Percentiles rank a stretch among this genome's conserved stretches.
These are phyloP conservation scores for Halcyon senegalensis DNA, from an alignment of 2,113 vertebrate genomes.

Conservation along the genomic window DNA sequence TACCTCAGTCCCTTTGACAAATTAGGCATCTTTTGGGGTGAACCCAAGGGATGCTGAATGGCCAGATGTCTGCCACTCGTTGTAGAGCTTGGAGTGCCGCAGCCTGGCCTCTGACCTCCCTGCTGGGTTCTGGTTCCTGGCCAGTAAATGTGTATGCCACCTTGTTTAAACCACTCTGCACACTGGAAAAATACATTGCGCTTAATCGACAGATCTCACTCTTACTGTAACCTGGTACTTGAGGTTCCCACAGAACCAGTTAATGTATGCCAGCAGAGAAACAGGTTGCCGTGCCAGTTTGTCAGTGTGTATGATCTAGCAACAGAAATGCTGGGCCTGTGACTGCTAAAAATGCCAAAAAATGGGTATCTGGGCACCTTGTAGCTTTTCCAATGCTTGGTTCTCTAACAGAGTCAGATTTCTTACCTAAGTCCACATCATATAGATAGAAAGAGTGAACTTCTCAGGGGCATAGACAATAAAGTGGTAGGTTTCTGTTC, in stretches of 20 bases:
- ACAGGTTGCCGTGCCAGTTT: not conserved
- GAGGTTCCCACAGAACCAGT: fast-evolving
- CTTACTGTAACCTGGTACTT: not conserved
- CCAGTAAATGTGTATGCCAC: too few relatives aligned
- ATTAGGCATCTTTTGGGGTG: not conserved
- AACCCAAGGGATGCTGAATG: not conserved
- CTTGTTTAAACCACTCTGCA: too few relatives aligned
- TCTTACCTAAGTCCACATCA: not conserved
- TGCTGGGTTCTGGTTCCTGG: not conserved
- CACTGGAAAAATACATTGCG: too few relatives aligned
- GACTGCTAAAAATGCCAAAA: not conserved
- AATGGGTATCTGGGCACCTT: not conserved
- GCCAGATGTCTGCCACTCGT: not conserved
- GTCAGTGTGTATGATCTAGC: not conserved
- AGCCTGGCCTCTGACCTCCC: not conserved
- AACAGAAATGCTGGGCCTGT: not conserved
- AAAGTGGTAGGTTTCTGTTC: not conserved
- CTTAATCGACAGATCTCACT: not conserved
- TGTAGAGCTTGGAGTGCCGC: fast-evolving
- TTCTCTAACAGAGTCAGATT: not conserved
- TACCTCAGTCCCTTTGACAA: not conserved
- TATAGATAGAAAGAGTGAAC: not conserved
- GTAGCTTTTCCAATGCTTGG: not conserved
- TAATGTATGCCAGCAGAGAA: not conserved
- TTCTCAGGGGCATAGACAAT: not conserved